Percentiles rank a stretch among this genome's conserved stretches.
phyloP scores from a whole-genome alignment of 2,113 vertebrate genomes.

The Archilochus colubris region DNA sequence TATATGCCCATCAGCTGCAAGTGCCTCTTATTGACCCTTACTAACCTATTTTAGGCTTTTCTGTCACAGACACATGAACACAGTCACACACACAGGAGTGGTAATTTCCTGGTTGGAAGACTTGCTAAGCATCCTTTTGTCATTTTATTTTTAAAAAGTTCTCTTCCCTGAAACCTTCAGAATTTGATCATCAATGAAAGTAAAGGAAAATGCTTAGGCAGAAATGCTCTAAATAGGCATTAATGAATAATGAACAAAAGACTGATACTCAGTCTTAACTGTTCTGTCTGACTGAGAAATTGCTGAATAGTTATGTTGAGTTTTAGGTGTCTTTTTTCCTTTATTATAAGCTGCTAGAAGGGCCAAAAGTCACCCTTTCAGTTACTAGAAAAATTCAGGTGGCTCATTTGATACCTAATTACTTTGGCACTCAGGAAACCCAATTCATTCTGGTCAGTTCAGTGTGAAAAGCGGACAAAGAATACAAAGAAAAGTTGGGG shows the following conservation, averaged over 20 bases:
- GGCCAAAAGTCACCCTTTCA: background rate
- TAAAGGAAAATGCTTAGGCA: background rate
- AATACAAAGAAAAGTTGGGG: background rate
- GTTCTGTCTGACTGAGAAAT: background rate
- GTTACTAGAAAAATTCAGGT: slow-evolving; percentile 42
- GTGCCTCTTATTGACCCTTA: background rate
- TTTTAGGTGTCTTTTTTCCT: background rate
- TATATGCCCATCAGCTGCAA: slow-evolving; percentile 11
- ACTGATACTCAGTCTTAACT: background rate
- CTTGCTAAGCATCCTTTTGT: background rate
- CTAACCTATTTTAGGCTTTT: background rate
- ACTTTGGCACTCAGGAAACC: slow-evolving; percentile 24
- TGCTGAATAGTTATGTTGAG: slow-evolving; percentile 9
- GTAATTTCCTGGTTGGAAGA: background rate
- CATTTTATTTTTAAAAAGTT: background rate
- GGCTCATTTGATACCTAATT: slow-evolving; percentile 47
- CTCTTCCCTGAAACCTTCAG: background rate
- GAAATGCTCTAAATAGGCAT: background rate
- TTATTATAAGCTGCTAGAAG: slow-evolving; percentile 14
- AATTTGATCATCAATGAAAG: background rate
- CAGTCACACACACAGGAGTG: background rate
- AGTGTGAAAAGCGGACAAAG: slow-evolving; percentile 47
- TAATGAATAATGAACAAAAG: background rate
- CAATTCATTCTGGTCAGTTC: slow-evolving; percentile 30
- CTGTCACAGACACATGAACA: background rate